Conservation (phyloP, 2,888 invertebrate genomes). For the Pterostichus madidus region DNA sequence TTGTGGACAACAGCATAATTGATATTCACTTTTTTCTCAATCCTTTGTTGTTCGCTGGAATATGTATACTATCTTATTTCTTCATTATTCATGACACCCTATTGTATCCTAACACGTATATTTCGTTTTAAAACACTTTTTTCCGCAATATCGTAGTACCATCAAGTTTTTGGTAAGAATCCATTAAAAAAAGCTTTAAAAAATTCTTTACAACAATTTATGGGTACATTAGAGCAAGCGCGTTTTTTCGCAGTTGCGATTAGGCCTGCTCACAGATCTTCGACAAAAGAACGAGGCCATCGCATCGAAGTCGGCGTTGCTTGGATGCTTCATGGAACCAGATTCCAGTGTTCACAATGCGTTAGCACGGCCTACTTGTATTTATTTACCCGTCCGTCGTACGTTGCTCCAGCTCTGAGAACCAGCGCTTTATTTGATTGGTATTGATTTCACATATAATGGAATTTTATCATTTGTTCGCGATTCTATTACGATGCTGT, state of each 20-base stretch:
- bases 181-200: conserved; percentile 49
- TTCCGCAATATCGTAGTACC: conserved; percentile 6
- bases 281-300: conserved; percentile 46
- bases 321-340: conserved; percentile 11
- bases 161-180: conserved; percentile 31
- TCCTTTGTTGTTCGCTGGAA: no score
- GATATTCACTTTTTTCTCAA: no score
- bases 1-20: no score
- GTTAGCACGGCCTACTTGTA: conserved; percentile 44
- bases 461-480: conserved; percentile 60
- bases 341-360: conserved; percentile 29
- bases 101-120: not conserved
- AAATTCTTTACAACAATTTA: conserved; percentile 46
- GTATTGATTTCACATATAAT: conserved; percentile 60
- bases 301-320: conserved; percentile 17
- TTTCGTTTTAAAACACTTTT: conserved; percentile 2
- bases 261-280: not conserved
- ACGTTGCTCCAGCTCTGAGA: conserved; percentile 2
- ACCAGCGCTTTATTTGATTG: conserved; percentile 48
- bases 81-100: conserved; percentile 35
- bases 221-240: conserved; percentile 17
- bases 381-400: conserved; percentile 42
- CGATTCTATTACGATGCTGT: conserved; percentile 59
- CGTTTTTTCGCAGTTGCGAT: conserved; percentile 23
- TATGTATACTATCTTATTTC: not conserved